Evolutionary conservation across 1,140 invertebrate genomes (phyloP), one percentile per base, ranked within the genome.

Genomic region (Pristionchus pacificus): DNA sequence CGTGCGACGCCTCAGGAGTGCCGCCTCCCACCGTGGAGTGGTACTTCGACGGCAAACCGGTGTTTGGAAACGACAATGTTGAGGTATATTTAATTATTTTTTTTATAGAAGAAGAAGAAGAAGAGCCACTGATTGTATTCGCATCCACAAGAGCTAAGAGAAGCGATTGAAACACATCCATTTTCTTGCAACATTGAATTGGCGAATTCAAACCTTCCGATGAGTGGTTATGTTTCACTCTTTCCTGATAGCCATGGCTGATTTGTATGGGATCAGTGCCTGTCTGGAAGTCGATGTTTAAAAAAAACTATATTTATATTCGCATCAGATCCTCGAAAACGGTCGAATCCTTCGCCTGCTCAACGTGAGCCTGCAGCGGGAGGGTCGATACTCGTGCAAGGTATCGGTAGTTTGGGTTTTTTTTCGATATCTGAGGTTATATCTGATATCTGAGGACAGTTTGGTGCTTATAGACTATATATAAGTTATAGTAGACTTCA

Each of bases 11-110:
- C 13, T 77, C 76, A 32, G 87, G 86, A 19, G 84, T 84, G 62
- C 87, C 87, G 10, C 62, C 65, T 3, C 86, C 87, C 31, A 70
- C 79, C 6, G 84, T 88, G 28, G 77, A 73, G 10, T 88, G 87
- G 87, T 33, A 66, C 15, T 72, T 76, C 29, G 73, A 83, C 49
- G 79, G 81, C 60, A 31, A 31, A 25, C 77, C 77, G 15, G n/a
- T 73, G n/a, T 29, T 85, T 38, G 79, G 81, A 59, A 64, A 60
- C 13, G 63, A 70, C 27, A 77, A 74, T 27, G 60, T 79, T n/a
- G 77, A 84, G 25, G 33, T 61, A 62, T 38, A 55, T 65, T 2
- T 19, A 25, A 0, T n/a, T 27, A 2, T 3, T n/a, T n/a, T n/a
- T n/a, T n/a, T n/a, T n/a, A n/a, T n/a, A n/a, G n/a, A n/a, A 66